Evolutionary conservation across 2,113 vertebrate genomes (phyloP).

Genomic region (Oenanthe oenanthe): DNA sequence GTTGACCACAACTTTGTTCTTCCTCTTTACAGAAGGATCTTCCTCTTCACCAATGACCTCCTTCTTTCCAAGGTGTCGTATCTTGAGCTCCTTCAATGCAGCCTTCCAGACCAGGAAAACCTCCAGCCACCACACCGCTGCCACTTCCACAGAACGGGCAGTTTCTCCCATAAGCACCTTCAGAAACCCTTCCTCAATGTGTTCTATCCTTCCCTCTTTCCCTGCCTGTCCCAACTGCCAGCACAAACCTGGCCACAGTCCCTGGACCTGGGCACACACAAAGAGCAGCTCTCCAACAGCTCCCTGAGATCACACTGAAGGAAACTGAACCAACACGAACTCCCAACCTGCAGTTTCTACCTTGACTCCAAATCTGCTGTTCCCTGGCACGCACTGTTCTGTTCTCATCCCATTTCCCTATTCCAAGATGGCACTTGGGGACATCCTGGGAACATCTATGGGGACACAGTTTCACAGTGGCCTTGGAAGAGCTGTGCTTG

Average conservation of each 20-base stretch:
- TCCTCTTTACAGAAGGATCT: background rate
- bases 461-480: background rate
- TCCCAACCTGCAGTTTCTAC: background rate
- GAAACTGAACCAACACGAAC: background rate
- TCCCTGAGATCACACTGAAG: background rate
- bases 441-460: background rate
- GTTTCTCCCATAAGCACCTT: background rate
- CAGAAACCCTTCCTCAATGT: background rate
- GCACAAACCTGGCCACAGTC: background rate
- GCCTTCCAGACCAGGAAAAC: background rate
- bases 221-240: background rate
- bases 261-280: background rate
- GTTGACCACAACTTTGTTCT: background rate
- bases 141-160: background rate
- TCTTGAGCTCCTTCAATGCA: background rate
- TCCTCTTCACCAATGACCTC: background rate
- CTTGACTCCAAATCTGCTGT: too few species aligned
- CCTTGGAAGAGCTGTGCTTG: background rate
- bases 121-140: background rate
- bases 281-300: background rate
- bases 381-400: accelerated
- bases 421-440: background rate
- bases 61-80: background rate
- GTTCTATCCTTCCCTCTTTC: background rate
- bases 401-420: background rate